Evolutionary conservation across 2,113 vertebrate species (phyloP).

Genomic region (Cynocephalus volans): DNA sequence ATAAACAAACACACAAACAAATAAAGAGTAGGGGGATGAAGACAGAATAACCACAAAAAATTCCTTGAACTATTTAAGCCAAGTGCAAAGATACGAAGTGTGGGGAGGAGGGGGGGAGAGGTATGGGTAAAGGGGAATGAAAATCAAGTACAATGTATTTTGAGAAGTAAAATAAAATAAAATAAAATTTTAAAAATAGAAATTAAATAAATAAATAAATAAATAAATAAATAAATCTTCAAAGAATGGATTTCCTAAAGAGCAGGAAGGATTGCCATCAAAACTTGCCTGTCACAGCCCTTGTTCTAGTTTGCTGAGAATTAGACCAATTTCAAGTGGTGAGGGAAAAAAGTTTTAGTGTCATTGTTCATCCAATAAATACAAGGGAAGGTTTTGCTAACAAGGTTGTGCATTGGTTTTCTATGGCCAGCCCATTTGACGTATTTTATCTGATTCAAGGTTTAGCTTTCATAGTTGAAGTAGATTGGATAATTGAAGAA

Average conservation of each 20-base stretch:
- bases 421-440: neutral
- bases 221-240: neutral
- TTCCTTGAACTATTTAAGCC: too few relatives aligned
- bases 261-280: neutral
- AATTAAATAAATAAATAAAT: too few relatives aligned
- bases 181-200: too few relatives aligned
- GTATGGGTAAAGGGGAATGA: too few relatives aligned
- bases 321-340: neutral
- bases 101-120: too few relatives aligned
- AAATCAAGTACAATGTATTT: too few relatives aligned
- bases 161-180: too few relatives aligned
- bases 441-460: neutral
- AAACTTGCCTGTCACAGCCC: neutral
- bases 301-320: neutral
- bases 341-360: neutral
- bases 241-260: neutral
- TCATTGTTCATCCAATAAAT: neutral
- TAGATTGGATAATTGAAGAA: constrained; percentile 1
- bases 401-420: neutral
- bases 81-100: too few relatives aligned
- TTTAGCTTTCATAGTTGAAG: neutral
- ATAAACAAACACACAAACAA: too few relatives aligned
- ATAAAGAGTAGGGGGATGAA: too few relatives aligned
- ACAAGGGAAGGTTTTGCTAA: neutral
- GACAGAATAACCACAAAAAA: too few relatives aligned